These are phyloP conservation scores for Tapera naevia DNA, from an alignment of 2,797 vertebrate genomes.

Conservation along the genomic window DNA sequence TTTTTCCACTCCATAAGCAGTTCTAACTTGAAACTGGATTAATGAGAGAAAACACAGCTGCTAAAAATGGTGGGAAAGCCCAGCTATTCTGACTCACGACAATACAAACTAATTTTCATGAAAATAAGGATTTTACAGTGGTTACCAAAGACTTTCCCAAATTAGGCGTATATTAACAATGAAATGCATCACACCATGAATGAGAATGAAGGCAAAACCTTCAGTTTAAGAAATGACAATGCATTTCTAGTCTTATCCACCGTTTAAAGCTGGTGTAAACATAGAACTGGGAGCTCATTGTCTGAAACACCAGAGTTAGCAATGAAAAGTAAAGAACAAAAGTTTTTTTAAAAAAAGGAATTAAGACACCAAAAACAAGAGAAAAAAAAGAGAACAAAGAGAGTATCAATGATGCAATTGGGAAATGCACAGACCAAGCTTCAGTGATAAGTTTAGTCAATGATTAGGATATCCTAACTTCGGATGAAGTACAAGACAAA, in stretches of 20 bases:
- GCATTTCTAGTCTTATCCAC: conserved; percentile 4
- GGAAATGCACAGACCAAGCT: not conserved
- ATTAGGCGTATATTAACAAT: conserved; percentile 55
- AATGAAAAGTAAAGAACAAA: conserved; percentile 22
- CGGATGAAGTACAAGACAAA: not conserved
- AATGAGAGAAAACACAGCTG: conserved; percentile 58
- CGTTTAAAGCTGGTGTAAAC: conserved; percentile 39
- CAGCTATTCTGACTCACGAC: conserved; percentile 23
- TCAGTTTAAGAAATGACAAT: not conserved
- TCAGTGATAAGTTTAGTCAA: not conserved
- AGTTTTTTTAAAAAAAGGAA: not conserved
- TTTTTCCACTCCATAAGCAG: conserved; percentile 45
- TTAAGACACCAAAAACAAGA: not conserved
- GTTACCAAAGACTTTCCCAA: conserved; percentile 51
- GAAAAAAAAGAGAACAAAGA: not conserved
- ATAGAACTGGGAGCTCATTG: conserved; percentile 17
- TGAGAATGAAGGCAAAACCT: conserved; percentile 15
- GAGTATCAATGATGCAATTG: not conserved
- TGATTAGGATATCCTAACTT: not conserved
- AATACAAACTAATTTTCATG: conserved; percentile 49
- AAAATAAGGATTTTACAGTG: conserved; percentile 57
- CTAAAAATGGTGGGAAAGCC: conserved; percentile 59
- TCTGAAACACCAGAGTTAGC: not conserved
- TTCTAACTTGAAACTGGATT: conserved; percentile 61
- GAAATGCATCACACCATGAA: conserved; percentile 22